Evolutionary conservation across 2,888 invertebrate genomes (phyloP).

Genomic region (Rosalia funebris): DNA sequence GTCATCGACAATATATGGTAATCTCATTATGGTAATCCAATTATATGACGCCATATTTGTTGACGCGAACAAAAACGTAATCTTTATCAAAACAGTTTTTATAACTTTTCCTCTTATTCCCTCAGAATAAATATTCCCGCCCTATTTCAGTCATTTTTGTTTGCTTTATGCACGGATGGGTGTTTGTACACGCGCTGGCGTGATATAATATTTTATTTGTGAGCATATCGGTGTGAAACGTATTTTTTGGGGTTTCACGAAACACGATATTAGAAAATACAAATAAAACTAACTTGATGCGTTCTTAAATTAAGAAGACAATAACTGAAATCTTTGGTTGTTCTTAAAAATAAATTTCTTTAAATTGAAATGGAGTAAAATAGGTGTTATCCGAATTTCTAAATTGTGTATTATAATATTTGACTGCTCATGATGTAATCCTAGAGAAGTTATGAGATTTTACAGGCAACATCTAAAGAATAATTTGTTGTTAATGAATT

Average conservation of each 20-base stretch:
- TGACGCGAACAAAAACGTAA: background rate
- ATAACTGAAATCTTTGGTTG: too few relatives aligned
- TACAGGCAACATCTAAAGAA: too few relatives aligned
- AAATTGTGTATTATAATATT: too few relatives aligned
- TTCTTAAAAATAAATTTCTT: too few relatives aligned
- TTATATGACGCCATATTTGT: background rate
- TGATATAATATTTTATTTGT: conserved; percentile 9
- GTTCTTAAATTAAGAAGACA: too few relatives aligned
- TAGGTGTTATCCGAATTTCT: too few relatives aligned
- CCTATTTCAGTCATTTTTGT: conserved; percentile 2
- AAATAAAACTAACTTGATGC: too few relatives aligned
- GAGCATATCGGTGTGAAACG: background rate
- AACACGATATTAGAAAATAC: background rate
- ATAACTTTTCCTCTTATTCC: conserved; percentile 3
- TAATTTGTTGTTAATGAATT: too few relatives aligned
- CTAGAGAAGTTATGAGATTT: too few relatives aligned
- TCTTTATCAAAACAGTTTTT: conserved; percentile 9
- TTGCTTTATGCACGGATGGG: conserved; percentile 3
- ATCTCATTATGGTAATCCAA: conserved; percentile 4
- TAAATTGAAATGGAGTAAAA: too few relatives aligned
- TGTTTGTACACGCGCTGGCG: background rate
- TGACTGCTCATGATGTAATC: too few relatives aligned
- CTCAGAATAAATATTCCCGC: conserved; percentile 9
- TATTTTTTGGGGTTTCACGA: conserved; percentile 2
- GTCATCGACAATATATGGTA: background rate